phyloP scores from a whole-genome alignment of 1,140 invertebrate genomes.

The Neodiprion pinetum region DNA sequence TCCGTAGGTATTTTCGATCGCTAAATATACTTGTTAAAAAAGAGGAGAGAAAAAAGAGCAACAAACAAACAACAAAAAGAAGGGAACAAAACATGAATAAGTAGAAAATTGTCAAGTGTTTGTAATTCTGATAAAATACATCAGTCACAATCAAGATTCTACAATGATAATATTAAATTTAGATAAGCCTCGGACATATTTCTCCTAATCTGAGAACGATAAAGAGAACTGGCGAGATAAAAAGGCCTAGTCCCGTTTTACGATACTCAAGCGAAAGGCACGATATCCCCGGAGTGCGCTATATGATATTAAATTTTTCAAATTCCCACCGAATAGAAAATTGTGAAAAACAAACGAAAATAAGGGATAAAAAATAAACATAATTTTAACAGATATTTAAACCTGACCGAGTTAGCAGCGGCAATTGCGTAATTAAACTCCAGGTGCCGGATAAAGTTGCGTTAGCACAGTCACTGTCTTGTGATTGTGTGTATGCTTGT shows the following conservation, averaged over 20 bases:
- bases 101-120: background rate
- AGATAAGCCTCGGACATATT: slow-evolving; percentile 11
- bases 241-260: slow-evolving; percentile 6
- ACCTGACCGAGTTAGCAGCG: background rate
- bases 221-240: slow-evolving; percentile 13
- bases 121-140: background rate
- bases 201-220: slow-evolving; percentile 11
- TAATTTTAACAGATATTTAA: background rate
- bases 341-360: background rate
- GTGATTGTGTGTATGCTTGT: no score
- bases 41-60: background rate
- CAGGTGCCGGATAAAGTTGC: background rate
- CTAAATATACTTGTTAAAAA: background rate
- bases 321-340: background rate
- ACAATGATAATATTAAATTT: slow-evolving; percentile 12
- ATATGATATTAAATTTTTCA: background rate
- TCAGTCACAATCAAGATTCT: background rate
- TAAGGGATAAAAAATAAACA: background rate
- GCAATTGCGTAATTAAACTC: background rate
- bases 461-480: no score
- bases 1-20: no score
- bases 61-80: background rate
- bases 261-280: background rate
- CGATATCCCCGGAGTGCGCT: background rate
- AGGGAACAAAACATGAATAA: background rate